phyloP scores from a whole-genome alignment of 2,888 invertebrate species.

The Colletes collaris region DNA sequence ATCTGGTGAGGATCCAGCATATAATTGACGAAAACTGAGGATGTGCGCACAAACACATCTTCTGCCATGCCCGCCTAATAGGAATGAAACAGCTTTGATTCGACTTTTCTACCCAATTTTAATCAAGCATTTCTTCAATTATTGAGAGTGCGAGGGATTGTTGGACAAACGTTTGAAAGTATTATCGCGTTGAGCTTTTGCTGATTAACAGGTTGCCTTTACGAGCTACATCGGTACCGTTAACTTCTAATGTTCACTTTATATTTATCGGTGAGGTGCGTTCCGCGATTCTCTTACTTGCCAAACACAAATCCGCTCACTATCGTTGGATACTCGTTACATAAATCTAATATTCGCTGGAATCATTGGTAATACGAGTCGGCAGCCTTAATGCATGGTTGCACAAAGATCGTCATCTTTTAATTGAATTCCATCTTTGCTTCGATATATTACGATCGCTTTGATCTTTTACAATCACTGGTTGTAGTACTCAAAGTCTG shows the following conservation, averaged over 20 bases:
- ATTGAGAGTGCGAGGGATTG: constrained; percentile 12
- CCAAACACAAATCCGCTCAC: background rate
- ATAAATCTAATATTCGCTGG: background rate
- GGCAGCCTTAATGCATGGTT: constrained; percentile 1
- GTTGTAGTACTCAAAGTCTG: no score
- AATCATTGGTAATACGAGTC: background rate
- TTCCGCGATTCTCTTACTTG: background rate
- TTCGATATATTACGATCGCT: no score
- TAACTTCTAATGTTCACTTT: background rate
- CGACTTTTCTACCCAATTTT: constrained; percentile 47
- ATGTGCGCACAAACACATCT: constrained; percentile 4
- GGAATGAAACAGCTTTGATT: constrained; percentile 59
- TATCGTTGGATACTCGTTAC: background rate
- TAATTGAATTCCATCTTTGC: background rate
- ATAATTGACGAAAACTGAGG: background rate
- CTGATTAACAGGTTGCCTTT: constrained; percentile 60
- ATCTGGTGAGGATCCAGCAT: no score
- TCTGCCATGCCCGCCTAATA: constrained; percentile 46
- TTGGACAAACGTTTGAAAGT: constrained; percentile 61
- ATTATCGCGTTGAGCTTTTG: constrained; percentile 24
- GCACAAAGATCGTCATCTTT: background rate
- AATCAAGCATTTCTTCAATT: constrained; percentile 36
- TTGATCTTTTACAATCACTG: no score
- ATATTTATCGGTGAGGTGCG: background rate
- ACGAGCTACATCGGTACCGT: background rate